phyloP scores from a whole-genome alignment of 2,797 vertebrate species.

The Lithobates sylvaticus region DNA sequence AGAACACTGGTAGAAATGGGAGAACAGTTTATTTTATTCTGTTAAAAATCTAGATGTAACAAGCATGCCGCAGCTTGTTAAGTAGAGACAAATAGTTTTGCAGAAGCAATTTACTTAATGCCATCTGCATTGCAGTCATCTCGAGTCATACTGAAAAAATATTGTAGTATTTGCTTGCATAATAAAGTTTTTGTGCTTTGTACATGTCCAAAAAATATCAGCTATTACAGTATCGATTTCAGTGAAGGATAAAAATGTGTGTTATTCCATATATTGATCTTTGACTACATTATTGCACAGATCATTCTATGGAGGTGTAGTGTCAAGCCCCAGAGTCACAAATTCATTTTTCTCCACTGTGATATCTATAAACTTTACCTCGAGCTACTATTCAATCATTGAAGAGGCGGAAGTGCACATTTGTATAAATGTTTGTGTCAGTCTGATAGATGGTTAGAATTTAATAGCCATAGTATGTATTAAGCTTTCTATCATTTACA shows the following conservation, averaged over 20 bases:
- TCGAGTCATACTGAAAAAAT: conserved; percentile 45
- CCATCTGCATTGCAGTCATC: conserved; percentile 58
- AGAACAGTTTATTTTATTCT: conserved; percentile 21
- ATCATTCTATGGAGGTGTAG: conserved; percentile 8
- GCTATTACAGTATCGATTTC: conserved; percentile 10
- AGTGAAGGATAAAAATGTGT: conserved; percentile 14
- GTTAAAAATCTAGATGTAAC: conserved; percentile 10
- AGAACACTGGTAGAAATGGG: conserved; percentile 19
- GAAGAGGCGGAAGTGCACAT: conserved; percentile 5
- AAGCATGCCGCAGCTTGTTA: conserved; percentile 51
- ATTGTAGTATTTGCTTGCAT: conserved; percentile 42
- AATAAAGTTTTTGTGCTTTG: conserved; percentile 30
- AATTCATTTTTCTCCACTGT: conserved; percentile 24
- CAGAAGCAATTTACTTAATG: conserved; percentile 54
- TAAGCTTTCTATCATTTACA: background rate
- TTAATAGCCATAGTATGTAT: background rate
- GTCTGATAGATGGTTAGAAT: background rate
- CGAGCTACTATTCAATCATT: conserved; percentile 21
- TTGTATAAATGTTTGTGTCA: background rate
- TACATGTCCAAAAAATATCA: background rate
- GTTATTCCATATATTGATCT: conserved; percentile 32
- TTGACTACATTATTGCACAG: conserved; percentile 41
- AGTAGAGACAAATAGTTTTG: conserved; percentile 55
- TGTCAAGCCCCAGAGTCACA: background rate
- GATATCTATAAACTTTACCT: conserved; percentile 36